phyloP scores from a whole-genome alignment of 2,888 invertebrate genomes.

The Sinodicranocentrus sp. region DNA sequence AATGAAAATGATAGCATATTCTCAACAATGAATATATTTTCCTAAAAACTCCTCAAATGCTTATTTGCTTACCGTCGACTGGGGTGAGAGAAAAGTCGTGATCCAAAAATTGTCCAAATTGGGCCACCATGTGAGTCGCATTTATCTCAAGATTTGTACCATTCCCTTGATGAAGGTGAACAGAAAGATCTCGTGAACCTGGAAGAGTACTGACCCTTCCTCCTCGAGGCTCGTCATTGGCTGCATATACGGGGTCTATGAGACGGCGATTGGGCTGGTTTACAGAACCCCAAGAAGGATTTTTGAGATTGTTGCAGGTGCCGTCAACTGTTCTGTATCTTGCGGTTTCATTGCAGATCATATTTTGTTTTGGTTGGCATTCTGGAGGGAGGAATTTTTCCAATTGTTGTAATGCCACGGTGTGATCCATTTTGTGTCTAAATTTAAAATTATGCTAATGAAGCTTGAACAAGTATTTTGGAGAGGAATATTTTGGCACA shows the following conservation, averaged over 20 bases:
- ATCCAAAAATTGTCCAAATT: constrained; percentile 70
- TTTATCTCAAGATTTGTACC: constrained; percentile 80
- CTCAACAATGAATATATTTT: too few relatives aligned
- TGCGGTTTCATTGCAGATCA: constrained; percentile 28
- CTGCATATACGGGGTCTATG: constrained; percentile 75
- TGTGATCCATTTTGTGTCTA: neutral
- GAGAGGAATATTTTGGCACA: too few relatives aligned
- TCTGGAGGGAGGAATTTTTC: constrained; percentile 19
- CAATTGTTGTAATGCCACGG: neutral
- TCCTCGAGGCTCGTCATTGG: constrained; percentile 77
- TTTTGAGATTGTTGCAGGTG: constrained; percentile 77
- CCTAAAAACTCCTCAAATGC: too few relatives aligned
- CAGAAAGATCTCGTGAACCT: constrained; percentile 87
- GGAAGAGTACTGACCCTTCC: constrained; percentile 83
- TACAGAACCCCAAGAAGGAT: constrained; percentile 76
- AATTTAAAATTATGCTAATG: too few relatives aligned
- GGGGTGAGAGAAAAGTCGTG: constrained; percentile 70
- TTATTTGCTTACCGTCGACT: constrained; percentile 14
- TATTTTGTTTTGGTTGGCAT: constrained; percentile 28
- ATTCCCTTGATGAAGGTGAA: constrained; percentile 82
- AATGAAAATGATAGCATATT: too few relatives aligned
- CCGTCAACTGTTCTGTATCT: constrained; percentile 76
- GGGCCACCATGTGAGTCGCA: constrained; percentile 72
- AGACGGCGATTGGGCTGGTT: constrained; percentile 69
- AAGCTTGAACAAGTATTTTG: neutral